Conservation (phyloP, 2,113 vertebrate genomes). For the Murina feae region DNA sequence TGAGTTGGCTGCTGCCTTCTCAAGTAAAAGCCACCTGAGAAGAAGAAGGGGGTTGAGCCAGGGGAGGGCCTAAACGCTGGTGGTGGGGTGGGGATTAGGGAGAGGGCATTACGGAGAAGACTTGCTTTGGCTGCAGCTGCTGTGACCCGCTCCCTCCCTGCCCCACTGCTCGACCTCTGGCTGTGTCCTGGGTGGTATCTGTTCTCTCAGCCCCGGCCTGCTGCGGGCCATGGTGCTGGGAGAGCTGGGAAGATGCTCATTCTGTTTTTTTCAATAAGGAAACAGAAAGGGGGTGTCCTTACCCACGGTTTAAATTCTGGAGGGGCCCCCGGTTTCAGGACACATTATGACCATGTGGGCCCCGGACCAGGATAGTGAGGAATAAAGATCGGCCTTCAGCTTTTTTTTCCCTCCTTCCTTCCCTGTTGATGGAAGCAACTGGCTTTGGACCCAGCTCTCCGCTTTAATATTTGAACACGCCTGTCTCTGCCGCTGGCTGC, state of each 20-base stretch:
- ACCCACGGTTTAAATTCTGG: background rate
- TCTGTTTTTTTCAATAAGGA: background rate
- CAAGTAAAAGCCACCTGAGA: too few relatives aligned
- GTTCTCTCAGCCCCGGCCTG: background rate
- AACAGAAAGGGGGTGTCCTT: background rate
- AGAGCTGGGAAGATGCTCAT: background rate
- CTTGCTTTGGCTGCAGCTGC: background rate
- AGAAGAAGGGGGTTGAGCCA: too few relatives aligned
- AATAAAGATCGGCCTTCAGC: background rate
- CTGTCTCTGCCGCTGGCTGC: background rate
- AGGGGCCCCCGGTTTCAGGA: background rate
- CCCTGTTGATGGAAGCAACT: background rate
- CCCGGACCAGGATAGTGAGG: too few relatives aligned
- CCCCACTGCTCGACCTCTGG: background rate
- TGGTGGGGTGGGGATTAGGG: too few relatives aligned
- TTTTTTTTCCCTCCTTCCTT: background rate
- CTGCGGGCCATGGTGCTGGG: background rate
- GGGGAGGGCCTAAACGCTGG: too few relatives aligned
- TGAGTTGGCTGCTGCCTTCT: rapidly evolving
- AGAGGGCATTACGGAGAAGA: too few relatives aligned
- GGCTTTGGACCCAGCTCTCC: background rate
- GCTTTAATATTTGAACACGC: rapidly evolving
- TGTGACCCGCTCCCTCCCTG: background rate
- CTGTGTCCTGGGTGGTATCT: too few relatives aligned
- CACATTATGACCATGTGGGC: rapidly evolving